A percentile compares a stretch with the other conserved stretches of the same genome.
These are phyloP conservation scores for Diplolepis rosae DNA, from an alignment of 2,888 invertebrate species.

Conservation along the genomic window DNA sequence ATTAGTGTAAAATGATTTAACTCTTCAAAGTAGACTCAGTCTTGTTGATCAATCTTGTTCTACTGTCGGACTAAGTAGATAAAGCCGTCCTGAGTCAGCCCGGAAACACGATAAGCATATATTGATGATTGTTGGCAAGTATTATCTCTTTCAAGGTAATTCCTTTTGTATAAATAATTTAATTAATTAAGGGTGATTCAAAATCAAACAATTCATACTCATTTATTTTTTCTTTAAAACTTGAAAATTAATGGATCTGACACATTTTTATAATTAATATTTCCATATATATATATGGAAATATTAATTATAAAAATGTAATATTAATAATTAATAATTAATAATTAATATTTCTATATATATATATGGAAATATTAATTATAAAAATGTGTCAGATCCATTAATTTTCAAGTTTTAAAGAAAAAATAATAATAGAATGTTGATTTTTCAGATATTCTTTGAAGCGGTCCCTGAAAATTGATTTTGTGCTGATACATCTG, in stretches of 20 bases:
- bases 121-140: no score
- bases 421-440: neutral
- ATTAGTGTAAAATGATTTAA: no score
- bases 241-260: no score
- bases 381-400: no score
- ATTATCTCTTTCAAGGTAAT: no score
- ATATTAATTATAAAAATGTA: neutral
- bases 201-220: neutral
- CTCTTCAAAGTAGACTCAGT: no score
- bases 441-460: neutral
- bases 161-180: neutral
- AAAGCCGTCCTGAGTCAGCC: neutral
- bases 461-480: slow-evolving; percentile 25
- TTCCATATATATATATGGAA: neutral
- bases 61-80: slow-evolving; percentile 15
- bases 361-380: neutral
- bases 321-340: neutral
- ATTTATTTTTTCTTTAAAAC: no score
- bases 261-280: no score
- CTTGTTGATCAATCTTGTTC: no score
- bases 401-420: no score
- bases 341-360: neutral
- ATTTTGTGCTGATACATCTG: slow-evolving; percentile 18
- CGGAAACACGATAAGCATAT: neutral
- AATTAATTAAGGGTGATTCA: neutral